These are phyloP conservation scores for Sebastolobus alascanus DNA, from an alignment of 2,797 vertebrate species.

Conservation along the genomic window DNA sequence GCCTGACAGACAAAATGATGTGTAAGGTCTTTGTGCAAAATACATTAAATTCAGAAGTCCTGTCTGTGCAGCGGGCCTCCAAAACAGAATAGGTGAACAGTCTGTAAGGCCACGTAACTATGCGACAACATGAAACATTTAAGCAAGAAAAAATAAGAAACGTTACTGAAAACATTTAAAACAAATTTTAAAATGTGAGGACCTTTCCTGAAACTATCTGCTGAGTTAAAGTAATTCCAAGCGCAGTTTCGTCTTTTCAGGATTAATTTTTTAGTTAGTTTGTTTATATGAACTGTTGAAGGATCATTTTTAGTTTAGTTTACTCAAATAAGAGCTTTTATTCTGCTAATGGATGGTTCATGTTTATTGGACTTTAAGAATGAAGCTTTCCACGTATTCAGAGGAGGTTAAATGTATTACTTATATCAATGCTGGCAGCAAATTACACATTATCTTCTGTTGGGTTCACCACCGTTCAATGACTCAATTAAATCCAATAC, in stretches of 20 bases:
- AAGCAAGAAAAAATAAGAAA: conserved; percentile 8
- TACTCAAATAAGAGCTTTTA: neutral
- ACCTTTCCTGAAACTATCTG: neutral
- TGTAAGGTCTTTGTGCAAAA: neutral
- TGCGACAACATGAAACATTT: conserved; percentile 13
- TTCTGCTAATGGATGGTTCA: neutral
- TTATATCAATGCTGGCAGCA: neutral
- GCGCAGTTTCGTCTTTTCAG: too few relatives aligned
- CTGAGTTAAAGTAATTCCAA: neutral
- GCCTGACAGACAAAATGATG: conserved; percentile 28
- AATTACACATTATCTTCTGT: neutral
- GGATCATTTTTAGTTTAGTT: neutral
- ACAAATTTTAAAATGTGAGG: neutral
- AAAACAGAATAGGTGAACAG: neutral
- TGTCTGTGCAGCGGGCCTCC: neutral
- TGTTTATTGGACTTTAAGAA: neutral
- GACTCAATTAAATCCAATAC: neutral
- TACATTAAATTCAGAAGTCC: neutral
- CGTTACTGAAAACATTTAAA: neutral
- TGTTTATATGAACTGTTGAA: neutral
- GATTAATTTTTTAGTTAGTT: neutral
- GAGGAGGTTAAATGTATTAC: conserved; percentile 1
- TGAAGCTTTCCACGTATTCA: neutral
- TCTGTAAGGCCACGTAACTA: neutral
- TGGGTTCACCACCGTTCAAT: neutral